These are phyloP conservation scores for Chloropsis cyanopogon DNA, from an alignment of 2,113 vertebrate species.

Conservation along the genomic window DNA sequence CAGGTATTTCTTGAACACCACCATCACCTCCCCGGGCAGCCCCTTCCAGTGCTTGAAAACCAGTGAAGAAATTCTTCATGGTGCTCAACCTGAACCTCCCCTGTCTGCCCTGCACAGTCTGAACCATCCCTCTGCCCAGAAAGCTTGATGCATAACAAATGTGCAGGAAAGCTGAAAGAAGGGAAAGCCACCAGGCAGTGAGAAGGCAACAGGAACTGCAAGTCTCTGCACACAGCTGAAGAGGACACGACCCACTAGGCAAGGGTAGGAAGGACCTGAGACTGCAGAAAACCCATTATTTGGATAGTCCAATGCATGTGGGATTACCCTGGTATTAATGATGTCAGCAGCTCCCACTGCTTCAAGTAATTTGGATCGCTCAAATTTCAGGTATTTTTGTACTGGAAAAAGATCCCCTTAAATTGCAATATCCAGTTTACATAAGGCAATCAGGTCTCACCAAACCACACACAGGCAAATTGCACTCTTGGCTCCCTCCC, in stretches of 20 bases:
- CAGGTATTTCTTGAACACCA: not conserved
- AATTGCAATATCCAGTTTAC: not conserved
- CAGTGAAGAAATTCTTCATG: not conserved
- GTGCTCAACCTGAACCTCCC: not conserved
- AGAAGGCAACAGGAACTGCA: not conserved
- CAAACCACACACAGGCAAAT: not conserved
- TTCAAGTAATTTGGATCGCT: not conserved
- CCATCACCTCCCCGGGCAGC: not conserved
- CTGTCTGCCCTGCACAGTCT: not conserved
- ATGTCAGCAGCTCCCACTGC: not conserved
- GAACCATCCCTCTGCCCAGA: not conserved
- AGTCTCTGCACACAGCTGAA: not conserved
- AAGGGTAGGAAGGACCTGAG: not conserved
- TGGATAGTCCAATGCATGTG: not conserved
- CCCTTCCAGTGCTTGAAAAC: not conserved
- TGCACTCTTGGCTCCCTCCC: not conserved
- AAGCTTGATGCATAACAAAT: not conserved
- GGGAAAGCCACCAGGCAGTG: not conserved
- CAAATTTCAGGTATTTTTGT: not conserved
- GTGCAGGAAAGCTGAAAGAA: not conserved
- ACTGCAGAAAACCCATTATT: not conserved
- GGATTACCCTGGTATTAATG: not conserved
- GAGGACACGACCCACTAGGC: not conserved
- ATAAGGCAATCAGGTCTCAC: not conserved
- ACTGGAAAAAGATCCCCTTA: not conserved